Evolutionary conservation across 30 jellyfish, hydroid and myxozoan genomes (phyloP).

Genomic region (Phacellophora camtschatica): DNA sequence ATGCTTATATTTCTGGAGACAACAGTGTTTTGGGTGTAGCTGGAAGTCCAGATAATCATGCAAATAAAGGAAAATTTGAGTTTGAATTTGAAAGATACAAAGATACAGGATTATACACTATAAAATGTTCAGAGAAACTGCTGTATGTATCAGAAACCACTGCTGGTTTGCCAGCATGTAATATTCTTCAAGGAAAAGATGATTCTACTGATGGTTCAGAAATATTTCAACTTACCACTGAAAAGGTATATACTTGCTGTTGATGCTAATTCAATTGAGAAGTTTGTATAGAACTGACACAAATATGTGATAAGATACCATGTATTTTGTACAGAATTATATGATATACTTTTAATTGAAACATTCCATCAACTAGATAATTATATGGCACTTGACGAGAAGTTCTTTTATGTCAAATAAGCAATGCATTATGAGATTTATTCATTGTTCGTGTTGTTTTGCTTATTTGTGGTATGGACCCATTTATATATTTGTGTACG

Average conservation of each 20-base stretch:
- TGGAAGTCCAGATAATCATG: slow-evolving; percentile 20
- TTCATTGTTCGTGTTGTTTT: no score
- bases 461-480: no score
- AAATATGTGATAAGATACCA: no score
- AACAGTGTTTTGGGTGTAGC: slow-evolving; percentile 24
- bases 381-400: no score
- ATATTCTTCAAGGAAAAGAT: slow-evolving; percentile 27
- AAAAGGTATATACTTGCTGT: slow-evolving; percentile 51
- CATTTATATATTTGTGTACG: no score
- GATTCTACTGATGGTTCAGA: not conserved
- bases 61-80: not conserved
- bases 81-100: not conserved
- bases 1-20: slow-evolving; percentile 47
- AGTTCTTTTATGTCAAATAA: no score
- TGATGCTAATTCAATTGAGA: no score
- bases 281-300: no score
- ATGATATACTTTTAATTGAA: no score
- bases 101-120: slow-evolving; percentile 24
- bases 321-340: no score
- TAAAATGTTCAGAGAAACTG: slow-evolving; percentile 3
- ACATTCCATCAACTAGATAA: no score
- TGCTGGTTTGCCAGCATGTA: slow-evolving; percentile 63
- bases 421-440: no score
- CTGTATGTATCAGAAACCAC: slow-evolving; percentile 5
- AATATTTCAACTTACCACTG: slow-evolving; percentile 23